A percentile compares a stretch with the other conserved stretches of the same genome.
phyloP scores from a whole-genome alignment of 2,888 invertebrate species.

The Erpobdella octoculata region DNA sequence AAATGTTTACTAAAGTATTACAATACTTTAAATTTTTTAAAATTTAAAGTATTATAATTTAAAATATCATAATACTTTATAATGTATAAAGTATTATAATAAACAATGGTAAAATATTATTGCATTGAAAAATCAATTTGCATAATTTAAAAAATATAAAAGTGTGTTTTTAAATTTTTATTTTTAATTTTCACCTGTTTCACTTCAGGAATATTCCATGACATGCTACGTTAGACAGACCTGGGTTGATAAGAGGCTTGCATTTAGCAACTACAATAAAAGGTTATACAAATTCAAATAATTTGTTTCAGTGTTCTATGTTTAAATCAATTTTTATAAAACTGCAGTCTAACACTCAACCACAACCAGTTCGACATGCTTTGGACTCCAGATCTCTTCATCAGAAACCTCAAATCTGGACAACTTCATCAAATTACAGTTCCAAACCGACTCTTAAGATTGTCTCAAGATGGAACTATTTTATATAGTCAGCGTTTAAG shows the following conservation, averaged over 20 bases:
- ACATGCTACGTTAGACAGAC: conserved; percentile 86
- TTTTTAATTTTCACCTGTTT: background rate
- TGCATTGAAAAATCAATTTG: background rate
- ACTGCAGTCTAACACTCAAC: conserved; percentile 34
- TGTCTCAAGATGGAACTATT: conserved; percentile 74
- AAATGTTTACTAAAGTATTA: too few species aligned
- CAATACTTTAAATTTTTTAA: background rate
- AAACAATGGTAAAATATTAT: background rate
- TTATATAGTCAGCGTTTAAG: conserved; percentile 62
- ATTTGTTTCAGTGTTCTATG: background rate
- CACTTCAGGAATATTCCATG: conserved; percentile 76
- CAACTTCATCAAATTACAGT: conserved; percentile 90
- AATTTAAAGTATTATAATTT: background rate
- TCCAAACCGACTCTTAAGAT: conserved; percentile 76
- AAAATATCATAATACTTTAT: background rate
- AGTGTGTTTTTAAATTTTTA: conserved; percentile 55
- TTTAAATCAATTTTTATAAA: background rate
- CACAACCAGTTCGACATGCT: conserved; percentile 54
- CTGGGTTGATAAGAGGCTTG: conserved; percentile 80
- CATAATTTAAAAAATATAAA: too few species aligned
- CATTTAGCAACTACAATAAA: conserved; percentile 52
- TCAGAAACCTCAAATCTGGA: conserved; percentile 85
- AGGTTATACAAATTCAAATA: conserved; percentile 1
- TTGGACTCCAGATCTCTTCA: conserved; percentile 87
- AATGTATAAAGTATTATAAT: background rate